These are phyloP conservation scores for Zaprionus davidi DNA, from an alignment of 1,140 invertebrate species.

Conservation along the genomic window DNA sequence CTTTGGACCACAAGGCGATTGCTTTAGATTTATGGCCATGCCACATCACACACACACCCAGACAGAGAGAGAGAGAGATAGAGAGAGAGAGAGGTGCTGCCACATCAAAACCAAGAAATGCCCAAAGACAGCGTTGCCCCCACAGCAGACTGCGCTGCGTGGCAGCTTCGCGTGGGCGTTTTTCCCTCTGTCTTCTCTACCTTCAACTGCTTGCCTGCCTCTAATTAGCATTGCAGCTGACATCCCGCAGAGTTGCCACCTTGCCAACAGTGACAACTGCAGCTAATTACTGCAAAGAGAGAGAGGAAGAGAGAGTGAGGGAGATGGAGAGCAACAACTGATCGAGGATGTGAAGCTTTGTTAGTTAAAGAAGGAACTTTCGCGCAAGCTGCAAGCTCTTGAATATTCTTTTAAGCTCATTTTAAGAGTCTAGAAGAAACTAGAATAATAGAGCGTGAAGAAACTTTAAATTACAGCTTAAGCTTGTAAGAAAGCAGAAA, in stretches of 20 bases:
- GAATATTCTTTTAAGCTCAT: too few species aligned
- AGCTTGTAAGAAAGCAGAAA: too few species aligned
- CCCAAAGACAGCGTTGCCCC: not conserved
- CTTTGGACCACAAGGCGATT: constrained; percentile 29
- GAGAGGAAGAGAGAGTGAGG: not conserved
- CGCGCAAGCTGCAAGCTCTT: too few species aligned
- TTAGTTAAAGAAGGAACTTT: too few species aligned
- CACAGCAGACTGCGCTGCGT: not conserved
- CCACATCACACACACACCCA: constrained; percentile 13
- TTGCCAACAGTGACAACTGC: constrained; percentile 41
- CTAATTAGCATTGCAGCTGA: constrained; percentile 63
- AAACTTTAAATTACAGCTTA: too few species aligned
- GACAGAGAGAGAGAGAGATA: not conserved
- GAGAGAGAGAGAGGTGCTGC: not conserved
- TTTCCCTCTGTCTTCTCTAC: constrained; percentile 8
- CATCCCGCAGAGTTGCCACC: constrained; percentile 14
- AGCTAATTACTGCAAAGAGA: constrained; percentile 37
- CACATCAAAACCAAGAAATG: constrained; percentile 4
- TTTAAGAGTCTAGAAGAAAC: too few species aligned
- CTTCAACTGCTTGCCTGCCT: constrained; percentile 13
- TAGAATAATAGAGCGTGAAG: too few species aligned
- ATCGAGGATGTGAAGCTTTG: too few species aligned
- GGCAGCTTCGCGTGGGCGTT: constrained; percentile 21
- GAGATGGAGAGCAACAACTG: not conserved
- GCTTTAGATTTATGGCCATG: constrained; percentile 69